Percentiles rank a stretch among this genome's conserved stretches.
Evolutionary conservation across 2,888 invertebrate genomes (phyloP).

Genomic region (Meloe dianella): DNA sequence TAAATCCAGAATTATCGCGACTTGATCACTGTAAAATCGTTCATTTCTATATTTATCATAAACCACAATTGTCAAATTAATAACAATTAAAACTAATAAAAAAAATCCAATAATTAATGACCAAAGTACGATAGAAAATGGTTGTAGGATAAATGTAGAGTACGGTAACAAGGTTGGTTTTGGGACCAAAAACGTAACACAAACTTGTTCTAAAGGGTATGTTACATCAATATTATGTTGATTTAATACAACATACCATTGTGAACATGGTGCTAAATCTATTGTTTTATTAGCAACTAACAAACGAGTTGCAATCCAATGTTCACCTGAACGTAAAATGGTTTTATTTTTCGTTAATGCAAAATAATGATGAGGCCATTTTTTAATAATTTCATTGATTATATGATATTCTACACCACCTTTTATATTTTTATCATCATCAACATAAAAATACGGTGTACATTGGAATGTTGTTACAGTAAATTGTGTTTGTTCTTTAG

Average conservation of each 20-base stretch:
- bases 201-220: conserved; percentile 39
- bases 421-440: conserved; percentile 18
- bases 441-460: conserved; percentile 35
- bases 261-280: conserved; percentile 44
- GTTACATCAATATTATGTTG: conserved; percentile 33
- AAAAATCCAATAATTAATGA: conserved; percentile 12
- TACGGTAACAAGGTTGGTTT: conserved; percentile 44
- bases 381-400: conserved; percentile 37
- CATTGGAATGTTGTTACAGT: conserved; percentile 35
- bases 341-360: conserved; percentile 16
- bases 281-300: conserved; percentile 30
- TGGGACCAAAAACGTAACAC: conserved; percentile 46
- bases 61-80: neutral
- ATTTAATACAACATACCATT: conserved; percentile 31
- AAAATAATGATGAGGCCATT: conserved; percentile 33
- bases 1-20: neutral
- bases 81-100: neutral
- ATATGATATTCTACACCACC: conserved; percentile 40
- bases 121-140: conserved; percentile 35
- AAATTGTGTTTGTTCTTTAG: neutral
- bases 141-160: conserved; percentile 42
- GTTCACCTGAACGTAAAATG: conserved; percentile 20
- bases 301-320: conserved; percentile 30
- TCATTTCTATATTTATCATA: neutral
- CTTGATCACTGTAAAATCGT: neutral